Evolutionary conservation across 1,140 invertebrate genomes (phyloP), one percentile per base, ranked within the genome.

Genomic region (Leucophenga varia): DNA sequence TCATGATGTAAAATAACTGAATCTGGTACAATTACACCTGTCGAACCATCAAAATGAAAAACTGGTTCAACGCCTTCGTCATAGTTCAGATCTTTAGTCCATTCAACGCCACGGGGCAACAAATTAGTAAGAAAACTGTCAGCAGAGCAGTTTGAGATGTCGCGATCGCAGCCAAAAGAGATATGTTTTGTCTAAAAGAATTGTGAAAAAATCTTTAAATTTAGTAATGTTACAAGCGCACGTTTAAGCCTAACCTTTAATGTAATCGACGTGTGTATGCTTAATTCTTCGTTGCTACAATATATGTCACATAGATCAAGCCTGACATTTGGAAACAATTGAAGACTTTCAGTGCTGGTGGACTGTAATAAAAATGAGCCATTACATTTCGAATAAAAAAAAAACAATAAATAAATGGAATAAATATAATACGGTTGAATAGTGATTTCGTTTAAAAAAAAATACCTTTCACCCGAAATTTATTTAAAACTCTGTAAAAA

Each of bases 51-150:
- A 77, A 97, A 97, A 69, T 93, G 90, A 75, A 93, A 97, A 70
- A 97, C 91, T 54, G 95, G 89, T 73, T 97, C 94, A 43, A 86
- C 81, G 1, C 93, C 93, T 65, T 96, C 93, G 67, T 98, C 94
- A 9, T 89, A 87, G 44, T 90, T 91, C 17, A 97, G 75, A 3
- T 85, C 82, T 42, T 89, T 87, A 0, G 91, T 95, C 93, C 93
- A 96, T 59, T 91, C 85, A 10, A 86, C 83, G 4, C 83, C 85
- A 0, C 85, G 82, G 0, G 93, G 93, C n/a, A 97, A 79, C 5
- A 97, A 79, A 70, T 97, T 92, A 9, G 93, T 82, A 4, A 75
- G 37, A 9, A 38, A 53, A 14, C 54, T 38, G 12, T 47, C 57
- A 10, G 45, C 63, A 75, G 84, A 43, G 79, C 82, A 53, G 68